Conservation (phyloP, 2,113 vertebrate species). For the Cervus canadensis region DNA sequence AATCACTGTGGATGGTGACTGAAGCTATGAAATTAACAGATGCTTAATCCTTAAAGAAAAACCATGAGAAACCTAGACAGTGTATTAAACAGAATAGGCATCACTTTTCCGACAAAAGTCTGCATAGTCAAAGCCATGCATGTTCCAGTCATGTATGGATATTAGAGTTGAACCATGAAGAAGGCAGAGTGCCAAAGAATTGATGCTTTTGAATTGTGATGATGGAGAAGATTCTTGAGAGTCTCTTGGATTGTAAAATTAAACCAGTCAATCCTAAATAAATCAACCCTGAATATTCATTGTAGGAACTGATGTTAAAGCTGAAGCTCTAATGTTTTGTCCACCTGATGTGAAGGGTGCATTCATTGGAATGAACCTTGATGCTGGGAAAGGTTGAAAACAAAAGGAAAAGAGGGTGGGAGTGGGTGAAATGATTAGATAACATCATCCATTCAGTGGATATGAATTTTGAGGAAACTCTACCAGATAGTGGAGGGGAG, state of each 20-base stretch:
- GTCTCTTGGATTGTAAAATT: neutral
- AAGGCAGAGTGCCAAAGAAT: accelerated
- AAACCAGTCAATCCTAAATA: neutral
- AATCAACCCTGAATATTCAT: neutral
- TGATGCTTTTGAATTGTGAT: neutral
- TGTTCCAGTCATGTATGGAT: neutral
- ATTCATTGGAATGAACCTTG: neutral
- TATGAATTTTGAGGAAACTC: neutral
- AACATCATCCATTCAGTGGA: neutral
- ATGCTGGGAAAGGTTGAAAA: neutral
- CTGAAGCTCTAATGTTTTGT: neutral
- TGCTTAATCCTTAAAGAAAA: neutral
- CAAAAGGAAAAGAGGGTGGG: neutral
- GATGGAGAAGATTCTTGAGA: neutral
- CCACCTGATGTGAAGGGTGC: neutral
- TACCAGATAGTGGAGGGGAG: neutral
- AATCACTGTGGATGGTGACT: neutral
- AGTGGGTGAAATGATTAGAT: neutral
- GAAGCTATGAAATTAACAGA: neutral
- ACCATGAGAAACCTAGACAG: neutral
- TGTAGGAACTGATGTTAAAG: neutral
- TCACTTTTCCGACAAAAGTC: neutral
- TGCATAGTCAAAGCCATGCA: neutral
- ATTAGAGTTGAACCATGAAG: neutral
- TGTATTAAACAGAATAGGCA: neutral